phyloP scores from a whole-genome alignment of 2,888 invertebrate species.

The Notocelia uddmanniana region DNA sequence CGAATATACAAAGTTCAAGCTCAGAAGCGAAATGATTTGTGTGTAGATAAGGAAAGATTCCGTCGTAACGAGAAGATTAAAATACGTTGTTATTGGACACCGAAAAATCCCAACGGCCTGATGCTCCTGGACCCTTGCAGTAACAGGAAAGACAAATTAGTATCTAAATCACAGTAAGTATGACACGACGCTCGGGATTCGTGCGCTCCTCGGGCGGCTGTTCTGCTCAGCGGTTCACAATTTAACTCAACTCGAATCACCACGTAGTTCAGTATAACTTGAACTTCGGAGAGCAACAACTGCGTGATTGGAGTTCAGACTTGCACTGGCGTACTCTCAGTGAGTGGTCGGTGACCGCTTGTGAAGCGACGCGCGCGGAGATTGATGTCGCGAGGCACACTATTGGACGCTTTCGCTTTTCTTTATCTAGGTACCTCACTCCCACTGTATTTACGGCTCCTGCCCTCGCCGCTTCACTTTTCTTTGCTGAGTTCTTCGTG shows the following conservation, averaged over 20 bases:
- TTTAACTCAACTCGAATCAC: not conserved
- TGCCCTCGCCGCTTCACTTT: not conserved
- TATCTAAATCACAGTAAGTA: not conserved
- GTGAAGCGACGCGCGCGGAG: not conserved
- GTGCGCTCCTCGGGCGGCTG: not conserved
- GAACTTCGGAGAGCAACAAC: not conserved
- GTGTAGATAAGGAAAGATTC: not conserved
- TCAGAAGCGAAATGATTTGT: not conserved
- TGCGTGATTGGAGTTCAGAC: not conserved
- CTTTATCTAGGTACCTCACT: not conserved
- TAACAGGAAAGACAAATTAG: not conserved
- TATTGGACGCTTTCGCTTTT: slow-evolving; percentile 4
- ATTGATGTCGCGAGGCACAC: not conserved
- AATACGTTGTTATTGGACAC: no score
- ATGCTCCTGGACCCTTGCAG: not conserved
- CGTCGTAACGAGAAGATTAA: no score
- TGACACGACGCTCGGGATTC: not conserved
- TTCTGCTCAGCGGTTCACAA: not conserved
- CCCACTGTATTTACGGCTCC: slow-evolving; percentile 5
- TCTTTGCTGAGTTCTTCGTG: not conserved
- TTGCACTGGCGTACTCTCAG: not conserved
- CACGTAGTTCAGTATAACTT: not conserved
- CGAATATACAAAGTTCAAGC: not conserved
- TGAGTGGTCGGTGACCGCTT: not conserved
- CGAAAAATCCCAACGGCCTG: no score